Evolutionary conservation across 1,140 invertebrate species (phyloP), one percentile per base, ranked within the genome.

Genomic region (Babylonia areolata): DNA sequence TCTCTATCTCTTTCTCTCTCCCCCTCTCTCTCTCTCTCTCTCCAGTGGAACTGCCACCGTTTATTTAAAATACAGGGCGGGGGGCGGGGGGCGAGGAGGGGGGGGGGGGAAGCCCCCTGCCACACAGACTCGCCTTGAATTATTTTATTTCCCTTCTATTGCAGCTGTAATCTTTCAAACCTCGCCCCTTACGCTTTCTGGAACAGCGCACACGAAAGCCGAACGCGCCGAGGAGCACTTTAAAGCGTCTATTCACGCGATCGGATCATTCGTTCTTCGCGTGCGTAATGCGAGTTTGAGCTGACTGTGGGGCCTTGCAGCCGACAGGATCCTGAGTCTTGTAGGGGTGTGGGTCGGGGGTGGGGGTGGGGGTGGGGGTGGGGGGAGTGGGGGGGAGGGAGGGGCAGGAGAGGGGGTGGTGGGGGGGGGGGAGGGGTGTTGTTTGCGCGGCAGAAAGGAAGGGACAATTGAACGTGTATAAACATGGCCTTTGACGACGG

Each of bases 201-300:
- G 78, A 80, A 80, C 33, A 80, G 78, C 46, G 78, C 78, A 54
- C 78, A 80, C 78, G 78, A 80, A 80, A 80, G 78, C 23, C 78
- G 9, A 51, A 51, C 51, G 5, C 31, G 78, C 28, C 40, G 46
- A 11, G 9, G 46, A 51, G 78, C 46, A 58, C 78, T 80, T 80
- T 54, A 80, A 80, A 80, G 46, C 78, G 78, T 12, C 31, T n/a
- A 31, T 80, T 58, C 78, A 80, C 78, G 78, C 78, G 46, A 80
- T 80, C 12, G 5, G 78, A 58, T 42, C 78, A 80, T 80, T 80
- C 40, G 40, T 80, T 80, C 28, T 46, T 54, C 78, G 42, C 46
- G 78, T 80, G 42, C 31, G 78, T 54, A 80, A 58, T 51, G 40
- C 33, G 78, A 54, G 78, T 80, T 80, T 80, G 40, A 80, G 42